phyloP scores from a whole-genome alignment of 1,140 invertebrate species.

The Meloidogyne floridensis region DNA sequence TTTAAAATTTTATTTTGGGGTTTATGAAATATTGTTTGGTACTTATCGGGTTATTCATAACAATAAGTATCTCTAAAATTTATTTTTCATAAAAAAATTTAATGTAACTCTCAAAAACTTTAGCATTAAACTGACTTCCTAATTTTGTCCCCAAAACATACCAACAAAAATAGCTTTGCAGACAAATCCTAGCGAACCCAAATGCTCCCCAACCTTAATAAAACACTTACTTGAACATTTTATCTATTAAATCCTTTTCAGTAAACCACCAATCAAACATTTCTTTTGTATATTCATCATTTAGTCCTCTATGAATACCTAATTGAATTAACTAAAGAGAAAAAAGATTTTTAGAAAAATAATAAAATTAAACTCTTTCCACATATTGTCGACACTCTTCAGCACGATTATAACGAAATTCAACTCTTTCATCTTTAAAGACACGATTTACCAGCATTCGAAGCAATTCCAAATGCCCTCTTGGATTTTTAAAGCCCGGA shows the following conservation, averaged over 20 bases:
- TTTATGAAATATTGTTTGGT: no score
- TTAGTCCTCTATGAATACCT: slow-evolving; percentile 46
- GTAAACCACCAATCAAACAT: slow-evolving; percentile 60
- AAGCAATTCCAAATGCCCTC: slow-evolving; percentile 45
- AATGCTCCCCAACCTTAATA: no score
- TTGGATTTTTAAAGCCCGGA: slow-evolving; percentile 33
- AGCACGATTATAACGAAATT: slow-evolving; percentile 57
- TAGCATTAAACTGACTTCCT: no score
- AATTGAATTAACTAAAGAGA: slow-evolving; percentile 56
- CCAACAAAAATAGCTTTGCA: no score
- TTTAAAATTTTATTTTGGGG: no score
- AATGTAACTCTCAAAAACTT: no score
- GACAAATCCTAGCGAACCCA: no score
- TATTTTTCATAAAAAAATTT: no score
- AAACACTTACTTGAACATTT: slow-evolving; percentile 37
- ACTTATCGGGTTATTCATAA: no score
- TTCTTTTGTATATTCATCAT: slow-evolving; percentile 57
- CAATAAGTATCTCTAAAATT: no score
- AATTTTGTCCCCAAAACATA: no score
- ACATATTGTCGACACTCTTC: slow-evolving; percentile 55
- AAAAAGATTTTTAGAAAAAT: background rate
- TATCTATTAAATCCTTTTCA: slow-evolving; percentile 49
- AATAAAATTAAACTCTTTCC: slow-evolving; percentile 46
- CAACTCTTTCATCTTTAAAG: slow-evolving; percentile 55
- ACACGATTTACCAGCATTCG: slow-evolving; percentile 51